Percentiles rank a stretch among this genome's conserved stretches.
These are phyloP conservation scores for Antrozous pallidus DNA, from an alignment of 2,797 vertebrate species.

Conservation along the genomic window DNA sequence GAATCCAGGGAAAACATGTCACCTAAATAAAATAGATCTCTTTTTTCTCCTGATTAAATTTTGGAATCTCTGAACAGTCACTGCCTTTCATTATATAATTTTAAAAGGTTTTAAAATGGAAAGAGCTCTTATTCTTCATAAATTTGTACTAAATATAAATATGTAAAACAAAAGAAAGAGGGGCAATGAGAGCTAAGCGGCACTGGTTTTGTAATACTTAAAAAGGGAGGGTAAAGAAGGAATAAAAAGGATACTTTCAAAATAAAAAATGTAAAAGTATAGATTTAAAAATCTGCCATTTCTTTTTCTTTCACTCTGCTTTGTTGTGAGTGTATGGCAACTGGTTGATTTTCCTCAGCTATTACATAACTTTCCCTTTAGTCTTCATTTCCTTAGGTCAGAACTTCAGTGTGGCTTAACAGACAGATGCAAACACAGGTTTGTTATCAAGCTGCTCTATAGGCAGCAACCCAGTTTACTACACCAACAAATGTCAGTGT, in stretches of 20 bases:
- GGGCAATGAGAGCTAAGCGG: not conserved
- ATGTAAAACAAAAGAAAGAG: not conserved
- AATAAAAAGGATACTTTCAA: not conserved
- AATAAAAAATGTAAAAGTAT: not conserved
- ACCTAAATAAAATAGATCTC: not conserved
- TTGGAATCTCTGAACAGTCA: not conserved
- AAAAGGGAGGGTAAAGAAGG: not conserved
- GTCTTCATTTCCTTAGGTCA: not conserved
- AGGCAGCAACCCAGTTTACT: not conserved
- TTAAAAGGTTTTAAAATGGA: not conserved
- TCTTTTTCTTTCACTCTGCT: not conserved
- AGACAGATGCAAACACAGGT: not conserved
- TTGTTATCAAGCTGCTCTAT: not conserved
- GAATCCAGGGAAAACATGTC: not conserved
- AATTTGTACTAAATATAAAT: not conserved
- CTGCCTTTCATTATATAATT: not conserved
- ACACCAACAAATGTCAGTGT: not conserved
- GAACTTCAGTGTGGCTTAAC: not conserved
- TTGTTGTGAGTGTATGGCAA: not conserved
- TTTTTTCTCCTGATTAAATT: not conserved
- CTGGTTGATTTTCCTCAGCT: not conserved
- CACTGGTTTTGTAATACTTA: not conserved
- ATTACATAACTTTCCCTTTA: not conserved
- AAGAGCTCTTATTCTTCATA: not conserved
- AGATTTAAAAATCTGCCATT: not conserved